These are phyloP conservation scores for Phania funesta DNA, from an alignment of 2,888 invertebrate species.

Conservation along the genomic window DNA sequence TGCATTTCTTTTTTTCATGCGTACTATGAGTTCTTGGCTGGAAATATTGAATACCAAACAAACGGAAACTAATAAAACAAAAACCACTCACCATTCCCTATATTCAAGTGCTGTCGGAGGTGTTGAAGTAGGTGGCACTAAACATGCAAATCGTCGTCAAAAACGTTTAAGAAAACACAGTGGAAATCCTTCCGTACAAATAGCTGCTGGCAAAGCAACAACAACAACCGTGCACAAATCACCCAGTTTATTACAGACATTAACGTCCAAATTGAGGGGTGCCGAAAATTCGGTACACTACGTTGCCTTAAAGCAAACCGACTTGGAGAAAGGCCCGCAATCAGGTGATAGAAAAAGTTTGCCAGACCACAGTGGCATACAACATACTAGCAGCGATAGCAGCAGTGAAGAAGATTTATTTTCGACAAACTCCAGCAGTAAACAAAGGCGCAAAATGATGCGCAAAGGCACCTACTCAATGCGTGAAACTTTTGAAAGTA, in stretches of 20 bases:
- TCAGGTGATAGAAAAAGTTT: neutral
- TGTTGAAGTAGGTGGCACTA: constrained; percentile 1
- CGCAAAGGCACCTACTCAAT: constrained; percentile 66
- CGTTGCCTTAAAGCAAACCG: constrained; percentile 71
- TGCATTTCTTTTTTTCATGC: neutral
- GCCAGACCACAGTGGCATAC: neutral
- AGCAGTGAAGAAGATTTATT: constrained; percentile 76
- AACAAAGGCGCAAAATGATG: constrained; percentile 68
- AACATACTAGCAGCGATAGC: constrained; percentile 56
- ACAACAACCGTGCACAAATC: constrained; percentile 27
- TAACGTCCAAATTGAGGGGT: constrained; percentile 35
- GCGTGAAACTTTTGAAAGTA: constrained; percentile 63
- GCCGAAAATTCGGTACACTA: constrained; percentile 65
- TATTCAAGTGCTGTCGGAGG: constrained; percentile 1
- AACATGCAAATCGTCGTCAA: constrained; percentile 35
- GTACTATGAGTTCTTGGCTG: constrained; percentile 56
- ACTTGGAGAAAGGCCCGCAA: constrained; percentile 70
- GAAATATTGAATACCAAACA: constrained; percentile 55
- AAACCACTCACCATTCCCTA: constrained; percentile 44
- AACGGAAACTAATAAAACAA: constrained; percentile 39
- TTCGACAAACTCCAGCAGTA: constrained; percentile 64
- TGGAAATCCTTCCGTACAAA: constrained; percentile 6
- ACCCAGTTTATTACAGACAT: constrained; percentile 51
- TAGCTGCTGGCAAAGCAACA: constrained; percentile 13
- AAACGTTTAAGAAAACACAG: constrained; percentile 39